Conservation (phyloP, 1,140 invertebrate species). For the Ostrea denselamellosa region DNA sequence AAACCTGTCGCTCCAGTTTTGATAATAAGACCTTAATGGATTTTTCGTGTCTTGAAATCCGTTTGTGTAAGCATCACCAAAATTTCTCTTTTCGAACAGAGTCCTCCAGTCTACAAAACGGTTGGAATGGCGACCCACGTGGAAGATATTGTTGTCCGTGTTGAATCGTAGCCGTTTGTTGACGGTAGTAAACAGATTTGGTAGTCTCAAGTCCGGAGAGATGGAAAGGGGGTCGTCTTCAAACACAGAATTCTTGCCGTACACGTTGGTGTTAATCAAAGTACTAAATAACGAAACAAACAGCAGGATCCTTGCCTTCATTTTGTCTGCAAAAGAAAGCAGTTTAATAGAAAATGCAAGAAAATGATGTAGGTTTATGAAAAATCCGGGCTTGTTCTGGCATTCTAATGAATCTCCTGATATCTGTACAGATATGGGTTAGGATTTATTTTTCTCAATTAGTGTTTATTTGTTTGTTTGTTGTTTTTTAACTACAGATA, state of each 20-base stretch:
- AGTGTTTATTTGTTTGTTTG: too few species aligned
- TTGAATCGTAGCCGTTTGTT: not conserved
- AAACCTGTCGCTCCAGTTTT: not conserved
- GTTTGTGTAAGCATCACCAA: not conserved
- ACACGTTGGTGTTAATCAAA: not conserved
- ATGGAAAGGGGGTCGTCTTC: not conserved
- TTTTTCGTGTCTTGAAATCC: conserved; percentile 1
- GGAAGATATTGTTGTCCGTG: not conserved
- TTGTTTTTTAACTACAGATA: too few species aligned
- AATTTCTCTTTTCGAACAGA: conserved; percentile 24
- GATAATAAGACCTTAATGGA: not conserved
- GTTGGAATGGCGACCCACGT: not conserved
- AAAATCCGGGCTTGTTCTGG: too few species aligned
- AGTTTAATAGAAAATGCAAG: not conserved
- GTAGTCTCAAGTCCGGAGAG: not conserved
- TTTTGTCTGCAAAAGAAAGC: not conserved
- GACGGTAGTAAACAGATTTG: not conserved
- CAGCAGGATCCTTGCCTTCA: not conserved
- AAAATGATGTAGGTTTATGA: too few species aligned
- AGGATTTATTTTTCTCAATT: too few species aligned
- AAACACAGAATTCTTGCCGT: not conserved
- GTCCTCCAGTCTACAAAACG: not conserved
- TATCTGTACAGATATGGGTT: too few species aligned
- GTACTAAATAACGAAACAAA: not conserved
- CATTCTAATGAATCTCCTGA: too few species aligned